Evolutionary conservation across 2,888 invertebrate species (phyloP).

Genomic region (Nephrocerus scutellatus): DNA sequence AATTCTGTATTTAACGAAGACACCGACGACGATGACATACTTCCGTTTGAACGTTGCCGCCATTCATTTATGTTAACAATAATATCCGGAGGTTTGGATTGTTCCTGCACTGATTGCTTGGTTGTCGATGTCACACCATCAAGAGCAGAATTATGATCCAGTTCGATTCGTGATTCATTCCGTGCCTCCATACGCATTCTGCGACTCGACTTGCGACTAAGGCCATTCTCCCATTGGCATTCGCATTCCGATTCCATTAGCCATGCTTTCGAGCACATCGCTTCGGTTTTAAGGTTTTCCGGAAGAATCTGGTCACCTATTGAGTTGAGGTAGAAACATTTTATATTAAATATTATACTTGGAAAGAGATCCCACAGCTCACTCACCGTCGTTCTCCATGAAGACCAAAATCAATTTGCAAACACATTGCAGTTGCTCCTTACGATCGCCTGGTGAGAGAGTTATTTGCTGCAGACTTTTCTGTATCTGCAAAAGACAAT

Average conservation of each 20-base stretch:
- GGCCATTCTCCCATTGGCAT: constrained; percentile 55
- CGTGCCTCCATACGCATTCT: constrained; percentile 46
- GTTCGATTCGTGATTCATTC: constrained; percentile 27
- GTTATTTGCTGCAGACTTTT: constrained; percentile 32
- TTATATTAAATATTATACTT: neutral
- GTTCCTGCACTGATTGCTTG: too few relatives aligned
- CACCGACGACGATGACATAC: constrained; percentile 5
- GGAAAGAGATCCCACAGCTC: neutral
- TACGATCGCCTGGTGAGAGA: constrained; percentile 37
- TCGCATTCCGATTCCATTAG: constrained; percentile 52
- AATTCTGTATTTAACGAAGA: constrained; percentile 12
- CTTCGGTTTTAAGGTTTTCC: constrained; percentile 53
- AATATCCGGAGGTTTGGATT: constrained; percentile 18
- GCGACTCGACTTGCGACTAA: constrained; percentile 43
- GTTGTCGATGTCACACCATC: too few relatives aligned
- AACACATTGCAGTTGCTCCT: constrained; percentile 49
- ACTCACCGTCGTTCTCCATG: constrained; percentile 32
- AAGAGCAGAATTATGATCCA: constrained; percentile 2
- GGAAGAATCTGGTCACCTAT: constrained; percentile 33
- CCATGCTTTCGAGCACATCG: constrained; percentile 56
- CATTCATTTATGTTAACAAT: neutral
- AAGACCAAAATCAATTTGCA: constrained; percentile 42
- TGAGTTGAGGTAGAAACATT: neutral
- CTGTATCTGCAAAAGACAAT: constrained; percentile 24
- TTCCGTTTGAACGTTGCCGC: neutral